Percentiles rank a stretch among this genome's conserved stretches.
phyloP scores from a whole-genome alignment of 2,113 vertebrate species.

The Proterorhinus semilunaris region DNA sequence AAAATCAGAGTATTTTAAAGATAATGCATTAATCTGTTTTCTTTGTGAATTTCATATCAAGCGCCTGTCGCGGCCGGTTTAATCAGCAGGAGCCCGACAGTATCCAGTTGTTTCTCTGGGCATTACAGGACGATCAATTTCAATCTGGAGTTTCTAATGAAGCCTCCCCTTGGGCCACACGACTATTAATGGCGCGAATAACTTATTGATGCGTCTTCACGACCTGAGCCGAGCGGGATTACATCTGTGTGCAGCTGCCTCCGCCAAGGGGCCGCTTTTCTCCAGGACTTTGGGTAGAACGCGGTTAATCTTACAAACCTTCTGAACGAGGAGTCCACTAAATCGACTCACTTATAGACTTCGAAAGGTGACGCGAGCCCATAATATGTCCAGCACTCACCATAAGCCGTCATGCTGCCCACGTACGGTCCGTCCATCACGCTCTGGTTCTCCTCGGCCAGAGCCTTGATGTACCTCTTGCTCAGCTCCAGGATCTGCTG shows the following conservation, averaged over 20 bases:
- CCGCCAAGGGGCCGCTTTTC: not conserved
- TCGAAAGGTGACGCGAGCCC: too few relatives aligned
- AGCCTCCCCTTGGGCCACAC: slow-evolving; percentile 53
- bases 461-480: slow-evolving; percentile 96
- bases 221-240: slow-evolving; percentile 26
- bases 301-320: too few relatives aligned
- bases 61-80: slow-evolving; percentile 9
- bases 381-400: slow-evolving; percentile 72
- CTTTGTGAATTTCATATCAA: too few relatives aligned
- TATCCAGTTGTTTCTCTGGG: slow-evolving; percentile 53
- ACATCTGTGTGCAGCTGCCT: slow-evolving; percentile 21
- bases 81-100: slow-evolving; percentile 44
- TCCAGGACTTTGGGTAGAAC: too few relatives aligned
- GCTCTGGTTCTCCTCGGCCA: slow-evolving; percentile 95
- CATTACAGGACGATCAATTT: slow-evolving; percentile 67
- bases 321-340: too few relatives aligned
- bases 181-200: slow-evolving; percentile 70
- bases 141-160: slow-evolving; percentile 69
- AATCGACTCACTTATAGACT: too few relatives aligned
- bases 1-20: too few relatives aligned
- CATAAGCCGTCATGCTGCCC: slow-evolving; percentile 96
- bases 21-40: too few relatives aligned
- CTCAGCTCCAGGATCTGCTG: slow-evolving; percentile 98
- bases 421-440: slow-evolving; percentile 97
- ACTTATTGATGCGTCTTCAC: slow-evolving; percentile 61